These are phyloP conservation scores for Ivindomyrus marchei DNA, from an alignment of 2,113 vertebrate species.

Conservation along the genomic window DNA sequence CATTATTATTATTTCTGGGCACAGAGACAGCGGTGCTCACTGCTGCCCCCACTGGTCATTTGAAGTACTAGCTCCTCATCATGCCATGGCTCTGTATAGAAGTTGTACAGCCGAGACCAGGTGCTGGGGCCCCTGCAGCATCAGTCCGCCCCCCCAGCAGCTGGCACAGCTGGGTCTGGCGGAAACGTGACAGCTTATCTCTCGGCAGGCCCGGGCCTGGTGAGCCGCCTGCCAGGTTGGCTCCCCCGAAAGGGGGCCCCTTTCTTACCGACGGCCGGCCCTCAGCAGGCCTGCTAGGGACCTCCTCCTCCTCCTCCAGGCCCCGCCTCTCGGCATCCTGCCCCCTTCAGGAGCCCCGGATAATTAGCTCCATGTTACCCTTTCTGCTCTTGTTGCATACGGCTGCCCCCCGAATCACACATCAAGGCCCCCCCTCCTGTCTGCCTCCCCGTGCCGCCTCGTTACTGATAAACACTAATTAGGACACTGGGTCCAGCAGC, in stretches of 20 bases:
- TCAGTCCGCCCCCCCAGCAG: background rate
- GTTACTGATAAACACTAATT: slow-evolving; percentile 24
- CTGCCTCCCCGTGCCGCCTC: background rate
- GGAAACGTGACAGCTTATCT: slow-evolving; percentile 60
- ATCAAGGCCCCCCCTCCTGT: slow-evolving; percentile 18
- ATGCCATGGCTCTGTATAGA: background rate
- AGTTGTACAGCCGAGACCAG: background rate
- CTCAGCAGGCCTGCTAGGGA: background rate
- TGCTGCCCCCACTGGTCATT: background rate
- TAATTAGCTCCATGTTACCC: slow-evolving; percentile 12
- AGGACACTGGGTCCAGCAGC: slow-evolving; percentile 4
- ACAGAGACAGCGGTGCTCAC: background rate
- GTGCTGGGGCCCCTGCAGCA: background rate
- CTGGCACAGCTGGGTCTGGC: slow-evolving; percentile 34
- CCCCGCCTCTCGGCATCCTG: background rate
- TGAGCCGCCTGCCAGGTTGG: slow-evolving; percentile 46
- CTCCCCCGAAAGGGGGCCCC: slow-evolving; percentile 31
- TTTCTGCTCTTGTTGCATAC: background rate
- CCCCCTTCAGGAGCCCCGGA: background rate
- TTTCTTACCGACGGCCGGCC: background rate
- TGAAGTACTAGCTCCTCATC: background rate
- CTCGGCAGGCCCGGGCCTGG: slow-evolving; percentile 51
- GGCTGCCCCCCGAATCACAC: slow-evolving; percentile 11
- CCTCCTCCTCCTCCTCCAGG: background rate
- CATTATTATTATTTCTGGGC: background rate